Evolutionary conservation across 1,140 invertebrate genomes (phyloP).

Genomic region (Alviniconcha marisindica): DNA sequence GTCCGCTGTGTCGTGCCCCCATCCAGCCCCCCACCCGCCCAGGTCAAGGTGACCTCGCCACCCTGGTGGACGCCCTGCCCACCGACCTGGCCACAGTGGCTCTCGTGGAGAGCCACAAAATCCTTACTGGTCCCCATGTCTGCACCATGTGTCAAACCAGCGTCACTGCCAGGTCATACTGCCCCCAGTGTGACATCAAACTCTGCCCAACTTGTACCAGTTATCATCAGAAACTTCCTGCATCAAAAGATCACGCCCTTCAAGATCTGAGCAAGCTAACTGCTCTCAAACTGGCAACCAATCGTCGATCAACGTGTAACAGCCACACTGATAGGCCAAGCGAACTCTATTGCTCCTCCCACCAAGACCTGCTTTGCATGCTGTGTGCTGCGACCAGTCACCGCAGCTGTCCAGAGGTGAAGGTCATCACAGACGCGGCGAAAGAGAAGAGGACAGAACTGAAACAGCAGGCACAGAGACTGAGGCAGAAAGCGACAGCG

Average conservation of each 20-base stretch:
- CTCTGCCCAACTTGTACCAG: background rate
- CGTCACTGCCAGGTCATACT: background rate
- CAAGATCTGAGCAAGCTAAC: background rate
- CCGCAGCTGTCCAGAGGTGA: background rate
- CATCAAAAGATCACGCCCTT: background rate
- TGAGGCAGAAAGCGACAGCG: background rate
- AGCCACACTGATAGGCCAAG: background rate
- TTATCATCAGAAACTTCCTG: background rate
- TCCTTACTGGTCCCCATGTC: background rate
- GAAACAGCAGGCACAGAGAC: background rate
- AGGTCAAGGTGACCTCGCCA: background rate
- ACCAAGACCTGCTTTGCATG: background rate
- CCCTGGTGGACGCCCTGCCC: background rate
- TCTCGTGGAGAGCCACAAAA: background rate
- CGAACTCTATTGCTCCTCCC: background rate
- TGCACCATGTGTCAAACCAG: background rate
- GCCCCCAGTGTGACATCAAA: background rate
- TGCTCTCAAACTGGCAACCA: background rate
- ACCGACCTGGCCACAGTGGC: background rate
- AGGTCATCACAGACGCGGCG: background rate
- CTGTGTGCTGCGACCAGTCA: background rate
- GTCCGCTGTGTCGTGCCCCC: background rate
- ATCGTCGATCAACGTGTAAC: background rate
- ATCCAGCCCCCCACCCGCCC: background rate
- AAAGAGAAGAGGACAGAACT: background rate